Percentiles rank a stretch among this genome's conserved stretches.
These are phyloP conservation scores for Xanthostigma xanthostigma DNA, from an alignment of 2,888 invertebrate genomes.

Conservation along the genomic window DNA sequence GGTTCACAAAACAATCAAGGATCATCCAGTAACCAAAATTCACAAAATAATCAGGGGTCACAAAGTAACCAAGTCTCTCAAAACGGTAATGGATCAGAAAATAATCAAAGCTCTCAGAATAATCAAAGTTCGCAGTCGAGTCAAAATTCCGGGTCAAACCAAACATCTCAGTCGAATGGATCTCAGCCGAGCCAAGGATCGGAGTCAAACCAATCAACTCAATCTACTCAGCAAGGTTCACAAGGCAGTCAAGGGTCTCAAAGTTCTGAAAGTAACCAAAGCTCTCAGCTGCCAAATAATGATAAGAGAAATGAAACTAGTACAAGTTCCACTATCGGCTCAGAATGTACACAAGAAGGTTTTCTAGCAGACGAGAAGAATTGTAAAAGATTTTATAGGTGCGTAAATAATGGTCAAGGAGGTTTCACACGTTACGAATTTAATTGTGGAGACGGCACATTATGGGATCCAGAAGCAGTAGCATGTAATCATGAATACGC, in stretches of 20 bases:
- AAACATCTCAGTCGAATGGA: not conserved
- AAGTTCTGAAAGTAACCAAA: not conserved
- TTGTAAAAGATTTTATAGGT: constrained; percentile 24
- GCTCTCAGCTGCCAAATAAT: not conserved
- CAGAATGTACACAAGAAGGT: constrained; percentile 19
- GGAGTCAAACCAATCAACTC: not conserved
- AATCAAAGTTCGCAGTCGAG: too few species aligned
- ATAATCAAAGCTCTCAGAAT: not conserved
- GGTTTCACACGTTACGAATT: constrained; percentile 34
- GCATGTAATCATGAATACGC: constrained; percentile 53
- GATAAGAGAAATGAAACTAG: too few species aligned
- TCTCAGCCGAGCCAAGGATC: not conserved
- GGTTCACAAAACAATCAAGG: not conserved
- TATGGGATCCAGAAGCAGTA: constrained; percentile 50
- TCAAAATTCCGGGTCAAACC: too few species aligned
- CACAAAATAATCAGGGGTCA: not conserved
- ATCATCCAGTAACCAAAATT: not conserved
- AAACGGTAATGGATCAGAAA: not conserved
- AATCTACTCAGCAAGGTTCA: not conserved
- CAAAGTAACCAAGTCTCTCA: not conserved
- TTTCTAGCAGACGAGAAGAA: constrained; percentile 20
- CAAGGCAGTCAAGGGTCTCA: not conserved
- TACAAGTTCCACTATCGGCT: too few species aligned
- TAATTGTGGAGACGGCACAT: constrained; percentile 52
- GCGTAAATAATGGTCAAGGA: constrained; percentile 16